These are phyloP conservation scores for Diorhabda elongata DNA, from an alignment of 1,140 invertebrate species.

Conservation along the genomic window DNA sequence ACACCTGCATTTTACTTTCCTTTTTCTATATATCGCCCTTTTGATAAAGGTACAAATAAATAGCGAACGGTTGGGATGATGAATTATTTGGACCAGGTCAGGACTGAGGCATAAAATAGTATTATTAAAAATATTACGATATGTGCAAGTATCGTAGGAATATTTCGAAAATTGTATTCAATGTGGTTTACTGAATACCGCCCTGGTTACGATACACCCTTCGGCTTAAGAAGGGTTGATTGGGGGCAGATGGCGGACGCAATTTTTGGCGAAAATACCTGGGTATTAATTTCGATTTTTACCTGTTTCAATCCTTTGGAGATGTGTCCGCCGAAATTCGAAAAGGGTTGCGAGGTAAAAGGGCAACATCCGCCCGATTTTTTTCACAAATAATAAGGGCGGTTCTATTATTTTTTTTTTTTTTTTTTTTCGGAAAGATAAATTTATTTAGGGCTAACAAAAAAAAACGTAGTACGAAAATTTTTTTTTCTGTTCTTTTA, in stretches of 20 bases:
- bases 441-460: background rate
- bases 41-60: constrained; percentile 9
- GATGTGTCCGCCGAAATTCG: background rate
- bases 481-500: no score
- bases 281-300: constrained; percentile 13
- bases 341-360: constrained; percentile 16
- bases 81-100: no score
- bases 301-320: background rate
- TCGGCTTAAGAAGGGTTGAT: constrained; percentile 16
- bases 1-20: constrained; percentile 33
- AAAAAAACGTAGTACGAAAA: background rate
- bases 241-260: constrained; percentile 19
- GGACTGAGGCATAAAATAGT: no score
- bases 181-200: background rate
- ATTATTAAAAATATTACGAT: no score
- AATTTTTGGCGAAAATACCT: constrained; percentile 17
- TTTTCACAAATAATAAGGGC: constrained; percentile 5
- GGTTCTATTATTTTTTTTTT: background rate
- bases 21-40: constrained; percentile 12
- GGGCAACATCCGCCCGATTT: constrained; percentile 18
- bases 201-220: constrained; percentile 4
- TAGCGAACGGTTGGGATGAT: constrained; percentile 3
- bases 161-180: no score
- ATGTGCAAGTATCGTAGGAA: no score
- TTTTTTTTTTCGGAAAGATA: background rate